Percentiles rank a stretch among this genome's conserved stretches.
phyloP scores from a whole-genome alignment of 2,797 vertebrate genomes.

The Chelon auratus region DNA sequence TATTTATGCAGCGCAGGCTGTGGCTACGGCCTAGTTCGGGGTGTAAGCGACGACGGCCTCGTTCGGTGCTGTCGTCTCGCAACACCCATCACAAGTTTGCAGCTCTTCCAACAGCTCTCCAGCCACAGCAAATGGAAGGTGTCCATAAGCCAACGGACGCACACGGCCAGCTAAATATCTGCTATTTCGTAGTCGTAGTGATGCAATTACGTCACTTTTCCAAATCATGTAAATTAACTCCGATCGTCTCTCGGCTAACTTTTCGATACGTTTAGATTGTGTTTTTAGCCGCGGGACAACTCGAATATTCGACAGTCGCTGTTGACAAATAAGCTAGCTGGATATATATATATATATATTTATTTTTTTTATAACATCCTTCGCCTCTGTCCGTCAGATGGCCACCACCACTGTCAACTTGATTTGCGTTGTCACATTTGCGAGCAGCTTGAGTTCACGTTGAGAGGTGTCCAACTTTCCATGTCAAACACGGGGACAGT shows the following conservation, averaged over 20 bases:
- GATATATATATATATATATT: neutral
- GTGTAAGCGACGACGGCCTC: slow-evolving; percentile 82
- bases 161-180: slow-evolving; percentile 45
- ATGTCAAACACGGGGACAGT: slow-evolving; percentile 63
- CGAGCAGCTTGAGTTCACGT: slow-evolving; percentile 52
- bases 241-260: slow-evolving; percentile 64
- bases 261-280: slow-evolving; percentile 45
- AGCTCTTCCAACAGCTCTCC: slow-evolving; percentile 56
- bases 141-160: slow-evolving; percentile 41
- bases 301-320: slow-evolving; percentile 39
- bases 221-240: slow-evolving; percentile 77
- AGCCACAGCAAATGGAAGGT: slow-evolving; percentile 63
- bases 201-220: slow-evolving; percentile 82
- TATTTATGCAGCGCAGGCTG: slow-evolving; percentile 85
- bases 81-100: slow-evolving; percentile 79
- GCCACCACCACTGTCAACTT: slow-evolving; percentile 40
- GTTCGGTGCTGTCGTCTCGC: slow-evolving; percentile 76
- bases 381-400: slow-evolving; percentile 11
- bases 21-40: slow-evolving; percentile 79
- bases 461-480: slow-evolving; percentile 70
- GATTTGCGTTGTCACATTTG: slow-evolving; percentile 56
- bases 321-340: slow-evolving; percentile 51
- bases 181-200: slow-evolving; percentile 66
- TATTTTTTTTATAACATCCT: slow-evolving; percentile 17
- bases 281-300: slow-evolving; percentile 24